phyloP scores from a whole-genome alignment of 1,140 invertebrate species.

The Microplitis demolitor region DNA sequence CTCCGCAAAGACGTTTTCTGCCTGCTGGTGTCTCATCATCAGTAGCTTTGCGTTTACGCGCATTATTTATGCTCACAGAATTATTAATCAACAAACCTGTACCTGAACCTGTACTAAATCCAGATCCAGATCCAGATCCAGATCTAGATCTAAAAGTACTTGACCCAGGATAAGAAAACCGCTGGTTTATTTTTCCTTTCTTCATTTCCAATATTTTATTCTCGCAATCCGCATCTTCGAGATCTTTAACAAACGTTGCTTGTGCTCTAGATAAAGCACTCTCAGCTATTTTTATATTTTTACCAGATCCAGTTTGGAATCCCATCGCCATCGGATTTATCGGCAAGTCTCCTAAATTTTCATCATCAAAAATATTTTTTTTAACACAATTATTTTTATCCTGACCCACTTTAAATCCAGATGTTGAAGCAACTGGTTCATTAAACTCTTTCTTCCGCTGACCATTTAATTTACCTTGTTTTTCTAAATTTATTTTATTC shows the following conservation, averaged over 20 bases:
- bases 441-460: not conserved
- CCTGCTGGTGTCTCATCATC: constrained; percentile 38
- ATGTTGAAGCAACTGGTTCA: not conserved
- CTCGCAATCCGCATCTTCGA: constrained; percentile 4
- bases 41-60: constrained; percentile 24
- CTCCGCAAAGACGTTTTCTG: constrained; percentile 41
- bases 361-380: not conserved
- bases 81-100: constrained; percentile 1
- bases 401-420: not conserved
- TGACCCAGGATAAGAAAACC: not conserved
- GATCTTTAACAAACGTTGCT: constrained; percentile 20
- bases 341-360: not conserved
- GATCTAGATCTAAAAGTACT: constrained; percentile 16
- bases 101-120: too few species aligned
- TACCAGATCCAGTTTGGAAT: constrained; percentile 10
- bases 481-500: constrained; percentile 6
- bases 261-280: constrained; percentile 30
- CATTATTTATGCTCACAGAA: constrained; percentile 3
- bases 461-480: not conserved
- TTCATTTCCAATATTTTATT: constrained; percentile 21
- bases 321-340: not conserved
- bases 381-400: not conserved
- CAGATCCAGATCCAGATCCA: constrained; percentile 13
- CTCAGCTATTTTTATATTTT: constrained; percentile 15
- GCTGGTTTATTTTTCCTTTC: constrained; percentile 11